A percentile compares a stretch with the other conserved stretches of the same genome.
These are phyloP conservation scores for Lumbricus terrestris DNA, from an alignment of 2,888 invertebrate genomes.

Conservation along the genomic window DNA sequence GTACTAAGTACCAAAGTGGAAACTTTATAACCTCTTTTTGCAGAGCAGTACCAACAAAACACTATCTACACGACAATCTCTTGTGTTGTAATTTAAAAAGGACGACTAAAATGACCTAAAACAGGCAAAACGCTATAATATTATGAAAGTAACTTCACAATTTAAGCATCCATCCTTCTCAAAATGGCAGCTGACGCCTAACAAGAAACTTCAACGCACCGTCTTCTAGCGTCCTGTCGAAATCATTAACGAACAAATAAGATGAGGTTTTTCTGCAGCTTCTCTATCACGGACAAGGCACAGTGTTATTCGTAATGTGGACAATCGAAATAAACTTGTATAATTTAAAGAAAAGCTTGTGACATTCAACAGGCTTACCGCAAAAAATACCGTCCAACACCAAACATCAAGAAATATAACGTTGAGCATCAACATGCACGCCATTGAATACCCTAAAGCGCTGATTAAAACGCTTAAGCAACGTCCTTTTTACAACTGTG, in stretches of 20 bases:
- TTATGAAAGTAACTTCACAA: background rate
- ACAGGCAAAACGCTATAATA: background rate
- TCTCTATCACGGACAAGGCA: background rate
- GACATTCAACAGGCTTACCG: no score
- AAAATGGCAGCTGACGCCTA: background rate
- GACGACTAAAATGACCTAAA: background rate
- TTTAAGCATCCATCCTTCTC: background rate
- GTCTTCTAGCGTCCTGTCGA: background rate
- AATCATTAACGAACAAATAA: background rate
- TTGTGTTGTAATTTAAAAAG: background rate
- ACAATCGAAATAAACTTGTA: background rate
- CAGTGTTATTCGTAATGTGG: background rate
- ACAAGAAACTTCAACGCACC: background rate
- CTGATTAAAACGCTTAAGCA: background rate
- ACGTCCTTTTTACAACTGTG: background rate
- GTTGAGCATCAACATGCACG: no score
- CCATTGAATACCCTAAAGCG: background rate
- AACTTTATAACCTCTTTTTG: background rate
- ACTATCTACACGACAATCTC: background rate
- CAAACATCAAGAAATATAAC: no score
- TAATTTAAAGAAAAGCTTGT: background rate
- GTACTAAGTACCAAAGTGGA: no score
- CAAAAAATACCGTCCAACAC: no score
- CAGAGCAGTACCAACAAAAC: background rate
- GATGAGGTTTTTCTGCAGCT: background rate